Conservation (phyloP, 2,888 invertebrate species). For the Andrena hattorfiana region DNA sequence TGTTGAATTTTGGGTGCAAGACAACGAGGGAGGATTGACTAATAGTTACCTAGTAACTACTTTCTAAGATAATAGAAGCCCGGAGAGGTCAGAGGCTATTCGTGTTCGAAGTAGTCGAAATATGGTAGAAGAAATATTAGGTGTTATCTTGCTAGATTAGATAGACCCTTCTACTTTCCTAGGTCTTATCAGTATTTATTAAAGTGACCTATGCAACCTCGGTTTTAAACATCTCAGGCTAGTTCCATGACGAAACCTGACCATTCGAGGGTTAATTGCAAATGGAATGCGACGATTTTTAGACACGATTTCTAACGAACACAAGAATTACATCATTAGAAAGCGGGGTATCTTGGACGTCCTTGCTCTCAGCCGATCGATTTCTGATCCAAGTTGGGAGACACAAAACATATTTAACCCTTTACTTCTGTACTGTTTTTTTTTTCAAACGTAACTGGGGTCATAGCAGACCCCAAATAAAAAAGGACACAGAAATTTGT, state of each 20-base stretch:
- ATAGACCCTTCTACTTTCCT: conserved; percentile 12
- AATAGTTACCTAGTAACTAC: neutral
- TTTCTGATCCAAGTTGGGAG: neutral
- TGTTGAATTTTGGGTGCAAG: too few species aligned
- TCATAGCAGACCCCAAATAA: too few species aligned
- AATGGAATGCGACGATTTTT: neutral
- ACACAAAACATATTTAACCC: too few species aligned
- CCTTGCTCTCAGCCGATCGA: conserved; percentile 4
- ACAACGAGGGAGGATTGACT: too few species aligned
- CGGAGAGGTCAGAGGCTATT: neutral
- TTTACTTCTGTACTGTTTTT: too few species aligned
- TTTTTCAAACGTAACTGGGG: too few species aligned
- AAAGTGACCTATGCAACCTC: conserved; percentile 27
- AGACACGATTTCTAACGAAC: conserved; percentile 47
- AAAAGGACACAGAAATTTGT: too few species aligned
- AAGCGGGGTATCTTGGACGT: conserved; percentile 7
- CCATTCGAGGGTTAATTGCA: conserved; percentile 20
- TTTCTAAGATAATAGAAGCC: neutral
- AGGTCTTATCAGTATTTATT: conserved; percentile 37
- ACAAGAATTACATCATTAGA: conserved; percentile 52
- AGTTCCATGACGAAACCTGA: conserved; percentile 16
- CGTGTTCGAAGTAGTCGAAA: neutral
- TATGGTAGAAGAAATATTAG: conserved; percentile 13
- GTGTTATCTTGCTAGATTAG: conserved; percentile 28
- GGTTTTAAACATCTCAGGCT: conserved; percentile 17